Conservation (phyloP, 2,113 vertebrate species). For the Speoplatyrhinus poulsoni region DNA sequence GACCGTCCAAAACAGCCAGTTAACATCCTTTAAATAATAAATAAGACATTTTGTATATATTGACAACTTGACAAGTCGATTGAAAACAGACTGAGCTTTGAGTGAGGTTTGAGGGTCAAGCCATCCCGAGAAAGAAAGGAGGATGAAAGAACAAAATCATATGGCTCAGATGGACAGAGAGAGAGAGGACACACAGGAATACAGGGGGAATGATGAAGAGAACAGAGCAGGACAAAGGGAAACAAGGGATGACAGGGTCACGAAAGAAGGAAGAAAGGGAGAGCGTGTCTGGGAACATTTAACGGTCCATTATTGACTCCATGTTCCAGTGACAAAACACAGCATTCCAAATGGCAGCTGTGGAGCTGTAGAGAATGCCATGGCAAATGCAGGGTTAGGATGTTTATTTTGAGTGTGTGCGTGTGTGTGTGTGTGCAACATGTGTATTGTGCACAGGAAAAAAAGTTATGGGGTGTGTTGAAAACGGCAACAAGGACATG, state of each 20-base stretch:
- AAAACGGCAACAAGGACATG: constrained; percentile 27
- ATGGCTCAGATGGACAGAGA: neutral
- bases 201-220: constrained; percentile 7
- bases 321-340: constrained; percentile 20
- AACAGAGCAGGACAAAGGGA: neutral
- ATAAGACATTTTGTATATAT: neutral
- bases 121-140: neutral
- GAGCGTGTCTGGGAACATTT: constrained; percentile 37
- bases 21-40: neutral
- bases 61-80: constrained; percentile 11
- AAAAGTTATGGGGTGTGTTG: neutral
- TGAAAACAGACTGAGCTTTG: constrained; percentile 1
- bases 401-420: neutral
- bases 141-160: neutral
- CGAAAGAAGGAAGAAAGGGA: neutral
- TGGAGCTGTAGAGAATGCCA: constrained; percentile 14
- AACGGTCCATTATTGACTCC: constrained; percentile 19
- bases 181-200: neutral
- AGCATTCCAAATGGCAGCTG: constrained; percentile 20
- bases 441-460: neutral
- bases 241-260: neutral
- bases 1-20: neutral
- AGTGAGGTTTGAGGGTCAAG: neutral
- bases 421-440: constrained; percentile 1
- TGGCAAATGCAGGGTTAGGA: constrained; percentile 16